These are phyloP conservation scores for Scarus forsteni DNA, from an alignment of 2,797 vertebrate species.

Conservation along the genomic window DNA sequence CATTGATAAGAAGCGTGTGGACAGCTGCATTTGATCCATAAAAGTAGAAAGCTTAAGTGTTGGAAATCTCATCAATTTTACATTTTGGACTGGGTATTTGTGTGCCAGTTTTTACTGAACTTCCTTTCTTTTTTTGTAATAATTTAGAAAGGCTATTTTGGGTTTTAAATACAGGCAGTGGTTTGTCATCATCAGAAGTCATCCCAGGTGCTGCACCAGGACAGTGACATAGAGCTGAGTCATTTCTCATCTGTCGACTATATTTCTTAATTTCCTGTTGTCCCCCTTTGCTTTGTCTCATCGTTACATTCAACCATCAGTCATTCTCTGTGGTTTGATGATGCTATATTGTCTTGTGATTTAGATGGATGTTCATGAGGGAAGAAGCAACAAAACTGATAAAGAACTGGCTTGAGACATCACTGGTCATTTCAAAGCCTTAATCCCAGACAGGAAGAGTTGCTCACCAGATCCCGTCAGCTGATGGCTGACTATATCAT, in stretches of 20 bases:
- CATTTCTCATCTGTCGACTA: constrained; percentile 11
- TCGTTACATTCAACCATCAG: neutral
- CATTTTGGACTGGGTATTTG: neutral
- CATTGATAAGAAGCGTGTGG: constrained; percentile 21
- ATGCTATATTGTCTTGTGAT: neutral
- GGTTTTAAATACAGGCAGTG: neutral
- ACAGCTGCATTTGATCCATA: constrained; percentile 8
- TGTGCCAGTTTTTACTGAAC: neutral
- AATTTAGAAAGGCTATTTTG: neutral
- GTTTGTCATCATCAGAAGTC: constrained; percentile 13
- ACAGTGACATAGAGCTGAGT: constrained; percentile 30
- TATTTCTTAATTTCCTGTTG: constrained; percentile 24
- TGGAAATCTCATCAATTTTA: constrained; percentile 1
- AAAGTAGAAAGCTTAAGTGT: neutral
- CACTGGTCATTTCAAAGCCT: constrained; percentile 4
- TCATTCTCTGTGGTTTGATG: neutral
- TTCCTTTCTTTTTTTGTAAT: neutral
- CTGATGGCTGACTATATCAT: constrained; percentile 11
- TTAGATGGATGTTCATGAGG: neutral
- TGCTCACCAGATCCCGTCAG: constrained; percentile 56
- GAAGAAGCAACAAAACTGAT: neutral
- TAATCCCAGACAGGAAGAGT: constrained; percentile 52
- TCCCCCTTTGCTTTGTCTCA: neutral
- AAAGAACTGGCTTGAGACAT: neutral
- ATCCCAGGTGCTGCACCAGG: constrained; percentile 5